A percentile compares a stretch with the other conserved stretches of the same genome.
Evolutionary conservation across 2,113 vertebrate genomes (phyloP).

Genomic region (Cyphomyrus discorhynchus): DNA sequence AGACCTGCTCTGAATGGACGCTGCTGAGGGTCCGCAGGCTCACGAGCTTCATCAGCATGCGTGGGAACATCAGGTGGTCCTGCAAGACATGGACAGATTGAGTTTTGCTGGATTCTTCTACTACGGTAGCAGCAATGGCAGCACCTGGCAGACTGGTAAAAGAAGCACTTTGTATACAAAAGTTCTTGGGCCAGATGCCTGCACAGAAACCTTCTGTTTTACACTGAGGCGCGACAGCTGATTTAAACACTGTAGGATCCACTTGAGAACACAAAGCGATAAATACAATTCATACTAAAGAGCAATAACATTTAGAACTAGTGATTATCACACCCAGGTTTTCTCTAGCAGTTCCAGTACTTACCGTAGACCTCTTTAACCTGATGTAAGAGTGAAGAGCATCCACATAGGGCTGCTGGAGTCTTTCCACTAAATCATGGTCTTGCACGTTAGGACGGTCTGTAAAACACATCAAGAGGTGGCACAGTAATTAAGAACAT

Average conservation of each 20-base stretch:
- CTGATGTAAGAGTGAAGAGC: conserved; percentile 90
- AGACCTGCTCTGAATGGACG: conserved; percentile 95
- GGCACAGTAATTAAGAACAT: not conserved
- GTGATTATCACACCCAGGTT: not conserved
- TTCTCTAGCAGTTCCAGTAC: conserved; percentile 37
- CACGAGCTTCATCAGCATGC: conserved; percentile 97
- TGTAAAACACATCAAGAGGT: conserved; percentile 37
- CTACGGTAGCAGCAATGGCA: not conserved
- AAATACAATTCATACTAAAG: not conserved
- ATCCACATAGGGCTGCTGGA: conserved; percentile 92
- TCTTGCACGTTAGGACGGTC: conserved; percentile 94
- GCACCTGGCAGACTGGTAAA: not conserved
- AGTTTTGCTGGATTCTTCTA: not conserved
- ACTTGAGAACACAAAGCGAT: not conserved
- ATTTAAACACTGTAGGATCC: not conserved
- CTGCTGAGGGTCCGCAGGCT: conserved; percentile 91
- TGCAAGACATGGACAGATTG: conserved; percentile 36
- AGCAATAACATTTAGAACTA: not conserved
- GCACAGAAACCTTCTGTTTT: not conserved
- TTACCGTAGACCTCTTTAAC: conserved; percentile 91
- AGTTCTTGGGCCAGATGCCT: not conserved
- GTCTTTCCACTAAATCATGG: conserved; percentile 85
- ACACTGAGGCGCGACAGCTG: not conserved
- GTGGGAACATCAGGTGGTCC: conserved; percentile 95
- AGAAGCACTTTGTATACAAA: not conserved